Evolutionary conservation across 2,113 vertebrate species (phyloP), one percentile per base, ranked within the genome.

Genomic region (Bubo blakistoni): DNA sequence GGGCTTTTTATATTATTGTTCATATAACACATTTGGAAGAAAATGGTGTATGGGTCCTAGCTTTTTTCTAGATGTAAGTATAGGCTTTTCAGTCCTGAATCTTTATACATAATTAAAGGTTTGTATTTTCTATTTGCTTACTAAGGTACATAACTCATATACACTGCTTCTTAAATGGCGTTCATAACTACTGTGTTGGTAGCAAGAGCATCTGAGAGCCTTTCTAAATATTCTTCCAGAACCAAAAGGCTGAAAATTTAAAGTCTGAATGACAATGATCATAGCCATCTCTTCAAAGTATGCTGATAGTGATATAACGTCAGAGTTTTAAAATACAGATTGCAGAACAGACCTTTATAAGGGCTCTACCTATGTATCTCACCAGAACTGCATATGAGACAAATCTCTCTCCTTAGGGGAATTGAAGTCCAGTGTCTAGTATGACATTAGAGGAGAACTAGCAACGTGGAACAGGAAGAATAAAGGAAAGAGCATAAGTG

Each of bases 1-100:
- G 0, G 13, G 0, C 2, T 30, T 34, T 47, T 42, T 16, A 30
- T 47, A 42, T 36, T 49, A 20, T 16, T 49, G 11, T n/a, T 74
- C 13, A 18, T 36, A n/a, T 13, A 74, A 70, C 7, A 24, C 18
- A 29, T 79, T 62, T 52, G n/a, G 47, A 83, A 85, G 54, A 44
- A 61, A 89, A 80, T 7, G 18, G 11, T 47, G 1, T 30, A 44
- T 66, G 3, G 11, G 12, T 30, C 19, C 67, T 66, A 63, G 54
- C 4, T 57, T 79, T 69, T 47, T 61, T 62, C 32, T 69, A 63
- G 21, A 16, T 17, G 13, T 51, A 80, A 21, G 15, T 46, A n/a
- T 25, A 58, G 29, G 18, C 3, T 22, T 91, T 88, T 70, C 61
- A 44, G 36, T 58, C 18, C 20, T 58, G 42, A 79, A 63, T 73